Evolutionary conservation across 2,888 invertebrate genomes (phyloP), one percentile per base, ranked within the genome.

Genomic region (Antitype chi): DNA sequence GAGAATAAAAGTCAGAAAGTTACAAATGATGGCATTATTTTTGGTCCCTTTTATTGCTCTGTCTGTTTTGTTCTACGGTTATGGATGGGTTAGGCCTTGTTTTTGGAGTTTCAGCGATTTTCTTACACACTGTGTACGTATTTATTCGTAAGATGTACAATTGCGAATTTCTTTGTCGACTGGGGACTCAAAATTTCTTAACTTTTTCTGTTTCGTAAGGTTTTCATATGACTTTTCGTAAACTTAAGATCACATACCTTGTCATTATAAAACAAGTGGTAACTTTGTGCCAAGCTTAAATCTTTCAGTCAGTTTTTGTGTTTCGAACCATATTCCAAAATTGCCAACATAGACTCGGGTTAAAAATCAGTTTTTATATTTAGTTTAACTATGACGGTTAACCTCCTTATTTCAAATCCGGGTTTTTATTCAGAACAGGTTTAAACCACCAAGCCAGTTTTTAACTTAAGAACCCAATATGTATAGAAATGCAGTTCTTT

Each of bases 1-100:
- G 60, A 38, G 53, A 73, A 81, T 80, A 84, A 80, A 84, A 80
- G 68, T 84, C 80, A 38, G 62, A 70, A 76, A 79, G 81, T 84
- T 81, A 76, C 78, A 84, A 80, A 76, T 80, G 25, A 80, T 74
- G 70, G 63, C 47, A 74, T 70, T 78, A 80, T 83, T 82, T 75
- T 84, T 70, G 76, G 53, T 68, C 68, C 57, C 73, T 74, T 84
- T 81, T 85, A 84, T 81, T 86, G 57, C 49, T 55, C 20, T 53
- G 28, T 63, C 63, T 72, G 64, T 82, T 74, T 77, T 74, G 23
- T 63, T 53, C 62, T 43, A 69, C 20, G 13, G 55, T 78, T 62
- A 69, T 78, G 38, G 38, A 74, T 74, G 63, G 66, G 43, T 67
- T 17, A 57, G 70, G 55, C 6, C 32, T 71, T 80, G 66, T 74